These are phyloP conservation scores for Platynereis dumerilii DNA, from an alignment of 2,888 invertebrate species.

Conservation along the genomic window DNA sequence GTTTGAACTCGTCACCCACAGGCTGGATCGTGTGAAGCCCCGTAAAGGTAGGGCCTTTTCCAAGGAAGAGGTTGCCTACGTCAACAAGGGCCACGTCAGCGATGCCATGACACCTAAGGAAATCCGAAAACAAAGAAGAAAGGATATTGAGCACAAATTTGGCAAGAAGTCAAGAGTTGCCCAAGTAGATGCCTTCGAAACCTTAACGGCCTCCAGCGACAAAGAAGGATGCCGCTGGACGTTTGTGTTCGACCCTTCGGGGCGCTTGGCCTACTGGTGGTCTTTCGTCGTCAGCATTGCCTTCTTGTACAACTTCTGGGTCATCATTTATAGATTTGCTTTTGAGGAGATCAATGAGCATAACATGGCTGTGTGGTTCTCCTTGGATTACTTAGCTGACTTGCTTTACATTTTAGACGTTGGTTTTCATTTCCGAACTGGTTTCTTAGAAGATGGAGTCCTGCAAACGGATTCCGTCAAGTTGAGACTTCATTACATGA, in stretches of 20 bases:
- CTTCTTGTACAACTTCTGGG: slow-evolving; percentile 61
- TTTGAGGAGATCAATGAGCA: slow-evolving; percentile 91
- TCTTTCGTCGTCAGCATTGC: slow-evolving; percentile 61
- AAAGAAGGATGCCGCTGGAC: slow-evolving; percentile 73
- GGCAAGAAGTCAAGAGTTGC: slow-evolving; percentile 48
- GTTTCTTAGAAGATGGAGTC: slow-evolving; percentile 96
- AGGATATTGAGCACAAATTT: slow-evolving; percentile 63
- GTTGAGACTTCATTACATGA: slow-evolving; percentile 95
- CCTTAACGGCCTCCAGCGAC: slow-evolving; percentile 66
- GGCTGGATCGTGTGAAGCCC: slow-evolving; percentile 63
- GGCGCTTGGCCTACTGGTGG: slow-evolving; percentile 73
- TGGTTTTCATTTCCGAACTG: slow-evolving; percentile 95
- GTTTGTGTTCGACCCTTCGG: slow-evolving; percentile 98
- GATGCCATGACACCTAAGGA: slow-evolving; percentile 63
- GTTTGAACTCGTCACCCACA: slow-evolving; percentile 78
- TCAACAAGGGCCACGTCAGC: slow-evolving; percentile 72
- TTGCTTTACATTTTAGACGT: slow-evolving; percentile 95
- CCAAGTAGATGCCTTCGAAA: slow-evolving; percentile 43
- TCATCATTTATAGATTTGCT: slow-evolving; percentile 75
- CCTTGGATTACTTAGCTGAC: slow-evolving; percentile 95
- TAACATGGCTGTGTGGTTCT: slow-evolving; percentile 93
- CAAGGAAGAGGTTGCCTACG: slow-evolving; percentile 68
- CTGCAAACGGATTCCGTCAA: slow-evolving; percentile 94
- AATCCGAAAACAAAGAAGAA: slow-evolving; percentile 60
- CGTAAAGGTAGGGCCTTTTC: slow-evolving; percentile 72